Evolutionary conservation across 2,888 invertebrate species (phyloP).

Genomic region (Branchipolynoe longqiensis): DNA sequence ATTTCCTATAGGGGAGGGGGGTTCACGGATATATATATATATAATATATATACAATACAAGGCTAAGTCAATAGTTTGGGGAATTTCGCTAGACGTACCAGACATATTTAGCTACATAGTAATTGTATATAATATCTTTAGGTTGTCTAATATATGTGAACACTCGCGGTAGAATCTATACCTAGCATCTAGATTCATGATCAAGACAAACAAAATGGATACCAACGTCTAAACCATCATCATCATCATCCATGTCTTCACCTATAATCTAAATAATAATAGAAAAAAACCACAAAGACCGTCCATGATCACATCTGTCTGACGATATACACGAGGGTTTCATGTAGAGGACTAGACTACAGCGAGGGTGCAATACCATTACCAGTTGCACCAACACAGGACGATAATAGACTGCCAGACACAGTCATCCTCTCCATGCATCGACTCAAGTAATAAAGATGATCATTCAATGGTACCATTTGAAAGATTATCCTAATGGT

Average conservation of each 20-base stretch:
- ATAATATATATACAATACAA: constrained; percentile 15
- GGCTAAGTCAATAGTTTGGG: background rate
- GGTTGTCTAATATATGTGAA: background rate
- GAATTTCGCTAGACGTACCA: constrained; percentile 13
- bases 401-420: too few relatives aligned
- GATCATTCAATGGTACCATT: too few relatives aligned
- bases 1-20: constrained; percentile 31
- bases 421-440: too few relatives aligned
- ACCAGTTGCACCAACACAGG: too few relatives aligned
- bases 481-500: too few relatives aligned
- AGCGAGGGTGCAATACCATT: too few relatives aligned
- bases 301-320: constrained; percentile 34
- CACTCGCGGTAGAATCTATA: constrained; percentile 45
- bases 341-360: too few relatives aligned
- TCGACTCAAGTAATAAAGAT: too few relatives aligned
- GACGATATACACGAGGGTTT: constrained; percentile 34
- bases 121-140: background rate
- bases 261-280: constrained; percentile 52
- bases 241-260: constrained; percentile 53
- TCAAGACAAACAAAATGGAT: constrained; percentile 51
- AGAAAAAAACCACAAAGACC: constrained; percentile 42
- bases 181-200: constrained; percentile 28
- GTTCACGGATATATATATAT: constrained; percentile 6
- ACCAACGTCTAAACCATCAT: constrained; percentile 55
- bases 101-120: constrained; percentile 10